Evolutionary conservation across 2,113 vertebrate genomes (phyloP).

Genomic region (Gobio gobio): DNA sequence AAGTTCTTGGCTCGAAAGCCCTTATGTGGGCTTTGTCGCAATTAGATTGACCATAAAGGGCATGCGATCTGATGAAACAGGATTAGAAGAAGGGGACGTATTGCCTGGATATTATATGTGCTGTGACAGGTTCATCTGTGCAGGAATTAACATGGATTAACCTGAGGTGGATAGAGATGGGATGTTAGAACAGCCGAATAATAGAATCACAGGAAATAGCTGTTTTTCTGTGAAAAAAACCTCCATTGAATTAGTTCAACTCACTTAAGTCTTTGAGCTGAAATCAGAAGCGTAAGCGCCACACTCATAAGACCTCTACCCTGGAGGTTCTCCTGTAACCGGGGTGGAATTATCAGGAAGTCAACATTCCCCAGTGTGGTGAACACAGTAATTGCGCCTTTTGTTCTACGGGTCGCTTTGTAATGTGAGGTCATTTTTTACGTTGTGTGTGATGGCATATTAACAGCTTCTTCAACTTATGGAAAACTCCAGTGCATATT

Average conservation of each 20-base stretch:
- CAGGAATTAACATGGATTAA: slow-evolving; percentile 83
- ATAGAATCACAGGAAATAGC: slow-evolving; percentile 66
- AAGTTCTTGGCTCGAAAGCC: slow-evolving; percentile 75
- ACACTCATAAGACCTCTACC: slow-evolving; percentile 18
- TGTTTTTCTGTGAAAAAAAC: not conserved
- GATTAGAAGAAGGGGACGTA: slow-evolving; percentile 79
- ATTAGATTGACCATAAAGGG: slow-evolving; percentile 82
- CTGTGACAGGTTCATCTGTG: slow-evolving; percentile 76
- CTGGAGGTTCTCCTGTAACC: slow-evolving; percentile 10
- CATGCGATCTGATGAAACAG: slow-evolving; percentile 81
- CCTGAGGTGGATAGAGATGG: slow-evolving; percentile 78
- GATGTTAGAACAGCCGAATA: slow-evolving; percentile 76
- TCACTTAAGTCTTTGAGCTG: slow-evolving; percentile 34
- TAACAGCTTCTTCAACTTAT: not conserved
- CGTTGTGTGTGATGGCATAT: not conserved
- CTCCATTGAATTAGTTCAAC: slow-evolving; percentile 33
- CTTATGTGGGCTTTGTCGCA: slow-evolving; percentile 74
- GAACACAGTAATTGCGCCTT: not conserved
- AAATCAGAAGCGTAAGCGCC: slow-evolving; percentile 6
- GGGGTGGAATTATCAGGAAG: not conserved
- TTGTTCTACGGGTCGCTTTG: slow-evolving; percentile 15
- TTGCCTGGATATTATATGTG: slow-evolving; percentile 80
- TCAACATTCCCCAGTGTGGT: not conserved
- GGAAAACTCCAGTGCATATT: not conserved
- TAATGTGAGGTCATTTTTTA: slow-evolving; percentile 14